phyloP scores from a whole-genome alignment of 2,797 vertebrate species.

The Chiropotes sagulatus region DNA sequence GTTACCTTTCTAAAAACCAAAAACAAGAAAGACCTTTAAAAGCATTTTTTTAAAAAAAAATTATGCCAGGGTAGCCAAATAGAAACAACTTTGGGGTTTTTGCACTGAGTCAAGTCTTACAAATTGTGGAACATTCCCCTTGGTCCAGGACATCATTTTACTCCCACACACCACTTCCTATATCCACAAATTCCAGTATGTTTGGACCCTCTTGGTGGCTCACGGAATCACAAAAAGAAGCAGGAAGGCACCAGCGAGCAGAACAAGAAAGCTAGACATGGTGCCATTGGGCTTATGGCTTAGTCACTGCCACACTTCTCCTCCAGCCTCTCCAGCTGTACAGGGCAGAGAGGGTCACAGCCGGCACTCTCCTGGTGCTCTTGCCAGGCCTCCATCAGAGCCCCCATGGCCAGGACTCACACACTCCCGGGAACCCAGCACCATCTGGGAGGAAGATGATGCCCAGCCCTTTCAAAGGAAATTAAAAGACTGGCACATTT shows the following conservation, averaged over 20 bases:
- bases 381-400: not conserved
- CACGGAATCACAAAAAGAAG: not conserved
- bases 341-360: not conserved
- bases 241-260: not conserved
- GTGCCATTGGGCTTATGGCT: not conserved
- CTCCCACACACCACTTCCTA: conserved; percentile 6
- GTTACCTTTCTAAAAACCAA: conserved; percentile 64
- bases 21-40: conserved; percentile 3
- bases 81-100: conserved; percentile 23
- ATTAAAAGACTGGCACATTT: not conserved
- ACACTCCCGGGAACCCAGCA: not conserved
- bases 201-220: not conserved
- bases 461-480: not conserved
- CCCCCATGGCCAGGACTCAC: not conserved
- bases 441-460: not conserved
- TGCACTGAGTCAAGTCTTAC: conserved; percentile 21
- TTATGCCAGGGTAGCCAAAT: not conserved
- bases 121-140: conserved; percentile 16
- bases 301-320: not conserved
- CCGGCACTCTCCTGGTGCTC: not conserved
- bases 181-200: not conserved
- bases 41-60: not conserved
- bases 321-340: too few relatives aligned
- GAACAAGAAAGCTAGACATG: not conserved
- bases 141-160: not conserved